Evolutionary conservation across 2,113 vertebrate species (phyloP), one percentile per base, ranked within the genome.

Genomic region (Anguilla japonica): DNA sequence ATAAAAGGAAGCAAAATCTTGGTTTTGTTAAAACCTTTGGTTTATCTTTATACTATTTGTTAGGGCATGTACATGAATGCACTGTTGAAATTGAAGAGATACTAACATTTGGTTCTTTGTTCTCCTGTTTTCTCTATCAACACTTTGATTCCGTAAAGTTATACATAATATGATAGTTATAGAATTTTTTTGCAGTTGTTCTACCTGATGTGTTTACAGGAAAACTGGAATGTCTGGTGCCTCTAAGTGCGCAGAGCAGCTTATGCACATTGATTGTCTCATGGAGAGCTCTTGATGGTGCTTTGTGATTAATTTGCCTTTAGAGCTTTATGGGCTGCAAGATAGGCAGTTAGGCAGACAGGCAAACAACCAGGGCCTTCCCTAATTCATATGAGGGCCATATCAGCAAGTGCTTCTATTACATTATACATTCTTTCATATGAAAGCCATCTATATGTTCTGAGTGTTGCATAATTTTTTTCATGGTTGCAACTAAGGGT

Each of bases 391-490:
- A 26, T 40, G 78, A 26, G 11, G 78, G 18, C 57, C 63, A 71
- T 56, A 11, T 75, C 34, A 29, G 57, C 15, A 56, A 87, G 67
- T 83, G 41, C 22, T 40, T 43, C 41, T 15, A 13, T 11, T 39
- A 11, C 43, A 46, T 34, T 26, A 14, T 39, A 53, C 43, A 78
- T 79, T 67, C 13, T 16, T n/a, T 79, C 43, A 15, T 83, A 2
- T 14, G 34, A 75, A 71, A 39, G 50, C 29, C 41, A 83, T 81
- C 34, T 3, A 34, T n/a, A 9, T 26, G 46, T 34, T 39, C 14
- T 46, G 81, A 71, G 46, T 13, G 26, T 13, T 80, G 15, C 84
- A 53, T 40, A 80, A n/a, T 80, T 80, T 85, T 80, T 5, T 81
- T 85, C 46, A 20, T 67, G 60, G 43, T 16, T 78, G 50, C 18